phyloP scores from a whole-genome alignment of 2,888 invertebrate genomes.

The Campoplex nolae region DNA sequence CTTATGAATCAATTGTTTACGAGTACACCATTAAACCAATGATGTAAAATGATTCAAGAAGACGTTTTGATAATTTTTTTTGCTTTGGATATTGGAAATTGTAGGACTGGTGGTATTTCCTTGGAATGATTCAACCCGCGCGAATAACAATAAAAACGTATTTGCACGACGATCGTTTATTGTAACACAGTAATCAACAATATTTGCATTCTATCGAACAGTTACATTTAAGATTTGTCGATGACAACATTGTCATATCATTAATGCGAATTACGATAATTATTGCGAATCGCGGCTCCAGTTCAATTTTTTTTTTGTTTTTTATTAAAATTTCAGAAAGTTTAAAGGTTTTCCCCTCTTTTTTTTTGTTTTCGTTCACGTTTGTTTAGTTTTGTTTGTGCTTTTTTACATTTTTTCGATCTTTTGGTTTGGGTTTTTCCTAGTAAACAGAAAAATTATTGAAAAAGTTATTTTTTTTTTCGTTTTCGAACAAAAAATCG shows the following conservation, averaged over 20 bases:
- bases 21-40: not conserved
- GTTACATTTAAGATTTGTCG: not conserved
- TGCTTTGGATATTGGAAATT: not conserved
- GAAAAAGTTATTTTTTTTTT: too few relatives aligned
- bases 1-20: not conserved
- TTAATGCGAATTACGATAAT: not conserved
- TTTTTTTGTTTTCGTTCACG: too few relatives aligned
- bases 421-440: too few relatives aligned
- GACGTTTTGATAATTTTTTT: not conserved
- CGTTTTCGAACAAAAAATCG: too few relatives aligned
- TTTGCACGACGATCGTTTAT: constrained; percentile 47
- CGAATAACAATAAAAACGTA: not conserved
- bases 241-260: not conserved
- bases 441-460: too few relatives aligned
- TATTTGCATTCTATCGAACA: constrained; percentile 16
- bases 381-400: too few relatives aligned
- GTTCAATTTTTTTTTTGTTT: too few relatives aligned
- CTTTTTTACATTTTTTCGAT: too few relatives aligned
- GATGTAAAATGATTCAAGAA: not conserved
- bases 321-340: too few relatives aligned
- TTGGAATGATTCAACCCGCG: not conserved
- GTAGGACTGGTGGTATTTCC: not conserved
- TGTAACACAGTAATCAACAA: constrained; percentile 39
- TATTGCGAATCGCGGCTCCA: too few relatives aligned
- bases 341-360: too few relatives aligned